Evolutionary conservation across 2,888 invertebrate species (phyloP), one percentile per base, ranked within the genome.

Genomic region (Caenorhabditis panamensis): DNA sequence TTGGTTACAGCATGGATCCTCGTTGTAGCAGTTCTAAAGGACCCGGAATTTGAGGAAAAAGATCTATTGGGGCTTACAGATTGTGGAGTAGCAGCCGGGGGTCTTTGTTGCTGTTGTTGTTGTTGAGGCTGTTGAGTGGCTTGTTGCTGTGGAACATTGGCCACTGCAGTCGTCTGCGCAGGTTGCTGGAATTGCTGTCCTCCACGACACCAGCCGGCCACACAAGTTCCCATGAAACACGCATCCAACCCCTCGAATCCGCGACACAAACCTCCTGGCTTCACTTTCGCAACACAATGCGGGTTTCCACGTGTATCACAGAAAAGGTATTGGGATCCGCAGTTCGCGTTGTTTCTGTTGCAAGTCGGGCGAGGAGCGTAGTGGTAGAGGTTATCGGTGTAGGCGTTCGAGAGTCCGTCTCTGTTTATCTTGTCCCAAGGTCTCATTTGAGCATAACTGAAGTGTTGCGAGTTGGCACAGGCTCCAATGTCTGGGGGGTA

Each of bases 401-500:
- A 90, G 37, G 84, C 88, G 69, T 90, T 90, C n/a, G 89, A 89
- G 2, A 90, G 84, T n/a, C 89, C 90, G 31, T 88, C 89, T n/a
- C 87, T 64, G 76, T 90, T 90, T n/a, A 86, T 84, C 66, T 89
- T 86, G 56, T 87, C 87, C 84, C 89, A 90, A 0, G 90, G 90
- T 37, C 89, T 66, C 90, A 90, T 90, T 31, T 85, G 79, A 11
- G 90, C 86, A 69, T 89, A 88, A 58, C 86, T 82, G 86, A 90
- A 90, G 78, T 90, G 90, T 69, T 90, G 90, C 22, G 85, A 79
- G 75, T 90, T 90, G 67, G 88, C 80, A 61, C 90, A 90, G 26
- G 86, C 84, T 28, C 79, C 86, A 49, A 88, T 83, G 78, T 90
- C 90, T 18, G 88, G 87, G 11, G 90, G 88, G 58, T 89, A 90